Evolutionary conservation across 2,888 invertebrate species (phyloP), one percentile per base, ranked within the genome.

Genomic region (Pyrocoelia pectoralis): DNA sequence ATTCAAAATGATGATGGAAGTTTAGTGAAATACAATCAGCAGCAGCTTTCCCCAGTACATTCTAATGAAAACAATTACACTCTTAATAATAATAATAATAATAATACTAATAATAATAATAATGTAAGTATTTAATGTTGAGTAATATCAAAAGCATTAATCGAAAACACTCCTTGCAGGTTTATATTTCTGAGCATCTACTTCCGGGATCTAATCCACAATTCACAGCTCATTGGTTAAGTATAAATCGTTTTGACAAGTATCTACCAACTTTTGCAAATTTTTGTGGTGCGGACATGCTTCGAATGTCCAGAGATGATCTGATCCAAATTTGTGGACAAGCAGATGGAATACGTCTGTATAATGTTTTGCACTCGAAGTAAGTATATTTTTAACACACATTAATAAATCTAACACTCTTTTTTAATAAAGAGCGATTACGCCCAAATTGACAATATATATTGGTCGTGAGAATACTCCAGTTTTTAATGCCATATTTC

Each of bases 251-350:
- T 66, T 95, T 97, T 83, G 86, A 87, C 0, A 86, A 89, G 53
- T 92, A 92, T 79, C 83, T 89, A 15, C 83, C 87, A 54, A 91
- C 92, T 0, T 95, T 97, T 80, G 85, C 89, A 64, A 92, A 91
- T 78, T 97, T 94, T 83, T 91, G 93, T 33, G 97, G 94, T 13
- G 87, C 93, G 14, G 97, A 98, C 82, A 86, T 98, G 76, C 84
- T 97, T 71, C 89, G 95, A 80, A 84, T 97, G 79, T 91, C 93
- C 0, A 88, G 95, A 46, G 95, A 96, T 67, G 97, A 98, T 82
- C 85, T 97, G 40, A 94, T 97, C 60, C 94, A 97, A 83, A 95
- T 98, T 61, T 97, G 96, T 80, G 97, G 97, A 0, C 84, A 96
- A 64, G 93, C 95, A 33, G 97, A 97, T 80, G 98, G 97, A 2